Evolutionary conservation across 2,113 vertebrate genomes (phyloP).

Genomic region (Furnarius figulus): DNA sequence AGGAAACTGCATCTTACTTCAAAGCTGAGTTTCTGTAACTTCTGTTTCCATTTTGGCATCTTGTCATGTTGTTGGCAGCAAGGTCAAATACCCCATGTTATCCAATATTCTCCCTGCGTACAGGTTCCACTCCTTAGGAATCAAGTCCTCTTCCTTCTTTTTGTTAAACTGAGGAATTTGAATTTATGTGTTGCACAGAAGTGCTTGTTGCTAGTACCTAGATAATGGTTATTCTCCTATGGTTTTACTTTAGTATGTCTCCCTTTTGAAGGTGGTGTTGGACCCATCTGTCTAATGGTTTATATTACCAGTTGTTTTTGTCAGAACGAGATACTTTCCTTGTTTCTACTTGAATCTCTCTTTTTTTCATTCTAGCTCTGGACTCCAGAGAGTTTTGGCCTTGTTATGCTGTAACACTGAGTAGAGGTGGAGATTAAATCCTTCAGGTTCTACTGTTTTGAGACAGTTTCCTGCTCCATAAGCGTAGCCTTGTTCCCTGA

Average conservation of each 20-base stretch:
- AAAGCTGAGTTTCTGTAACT: not conserved
- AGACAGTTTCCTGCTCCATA: not conserved
- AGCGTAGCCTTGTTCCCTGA: not conserved
- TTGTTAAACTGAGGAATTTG: not conserved
- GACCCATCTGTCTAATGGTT: not conserved
- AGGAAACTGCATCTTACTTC: not conserved
- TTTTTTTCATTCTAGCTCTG: not conserved
- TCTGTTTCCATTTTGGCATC: not conserved
- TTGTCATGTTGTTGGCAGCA: not conserved
- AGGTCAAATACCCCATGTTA: conserved; percentile 5
- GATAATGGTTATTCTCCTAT: not conserved
- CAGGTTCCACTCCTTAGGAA: not conserved
- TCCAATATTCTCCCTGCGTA: not conserved
- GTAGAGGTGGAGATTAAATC: not conserved
- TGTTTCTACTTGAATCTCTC: not conserved
- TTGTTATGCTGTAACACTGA: not conserved
- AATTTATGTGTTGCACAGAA: not conserved
- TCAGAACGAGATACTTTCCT: not conserved
- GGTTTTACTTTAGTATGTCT: not conserved
- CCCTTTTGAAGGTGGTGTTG: not conserved
- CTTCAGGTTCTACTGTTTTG: not conserved
- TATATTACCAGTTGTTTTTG: not conserved
- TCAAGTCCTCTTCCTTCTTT: not conserved
- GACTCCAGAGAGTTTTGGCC: not conserved
- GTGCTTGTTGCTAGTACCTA: not conserved